phyloP scores from a whole-genome alignment of 2,797 vertebrate genomes.

The Eupleurogrammus muticus region DNA sequence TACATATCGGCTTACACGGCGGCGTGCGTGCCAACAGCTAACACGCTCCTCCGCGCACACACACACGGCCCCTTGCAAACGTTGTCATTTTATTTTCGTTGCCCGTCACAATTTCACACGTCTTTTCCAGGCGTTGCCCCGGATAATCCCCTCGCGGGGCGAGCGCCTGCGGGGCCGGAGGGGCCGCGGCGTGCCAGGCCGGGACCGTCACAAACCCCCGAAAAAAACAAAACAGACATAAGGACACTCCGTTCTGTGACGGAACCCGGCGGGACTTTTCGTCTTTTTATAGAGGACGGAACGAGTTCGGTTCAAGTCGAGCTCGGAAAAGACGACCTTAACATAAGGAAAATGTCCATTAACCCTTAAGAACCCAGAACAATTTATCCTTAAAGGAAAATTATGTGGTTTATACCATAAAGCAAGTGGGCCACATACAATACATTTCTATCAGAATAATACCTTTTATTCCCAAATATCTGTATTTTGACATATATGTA shows the following conservation, averaged over 20 bases:
- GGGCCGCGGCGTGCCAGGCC: slow-evolving; percentile 56
- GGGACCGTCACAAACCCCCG: slow-evolving; percentile 56
- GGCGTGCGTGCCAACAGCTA: slow-evolving; percentile 74
- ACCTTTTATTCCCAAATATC: no score
- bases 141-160: slow-evolving; percentile 76
- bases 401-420: no score
- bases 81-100: slow-evolving; percentile 82
- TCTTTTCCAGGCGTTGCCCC: slow-evolving; percentile 78
- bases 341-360: neutral
- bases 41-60: slow-evolving; percentile 71
- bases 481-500: no score
- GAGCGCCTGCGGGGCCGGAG: slow-evolving; percentile 58
- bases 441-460: no score
- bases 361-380: no score
- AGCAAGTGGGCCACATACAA: no score
- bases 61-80: slow-evolving; percentile 72
- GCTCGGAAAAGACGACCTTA: neutral
- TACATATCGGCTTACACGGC: slow-evolving; percentile 74
- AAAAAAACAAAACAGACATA: slow-evolving; percentile 49
- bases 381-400: no score
- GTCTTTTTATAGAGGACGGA: slow-evolving; percentile 23
- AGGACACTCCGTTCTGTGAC: slow-evolving; percentile 27
- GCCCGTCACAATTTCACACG: slow-evolving; percentile 83
- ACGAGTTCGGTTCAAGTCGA: neutral
- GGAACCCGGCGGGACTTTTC: slow-evolving; percentile 36